These are phyloP conservation scores for Oeneis ivallda DNA, from an alignment of 2,888 invertebrate genomes.

Conservation along the genomic window DNA sequence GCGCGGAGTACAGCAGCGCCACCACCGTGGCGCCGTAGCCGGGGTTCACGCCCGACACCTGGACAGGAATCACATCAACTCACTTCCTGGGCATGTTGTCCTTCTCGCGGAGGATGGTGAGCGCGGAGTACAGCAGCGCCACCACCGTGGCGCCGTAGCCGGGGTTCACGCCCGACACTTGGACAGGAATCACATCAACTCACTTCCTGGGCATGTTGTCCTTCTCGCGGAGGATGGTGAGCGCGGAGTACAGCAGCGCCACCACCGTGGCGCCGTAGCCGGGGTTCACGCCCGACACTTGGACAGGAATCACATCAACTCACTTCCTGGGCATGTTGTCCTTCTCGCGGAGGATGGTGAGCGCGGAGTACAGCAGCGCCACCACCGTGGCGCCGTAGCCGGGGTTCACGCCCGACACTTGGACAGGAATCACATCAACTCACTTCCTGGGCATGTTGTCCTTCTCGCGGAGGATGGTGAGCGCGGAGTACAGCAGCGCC, in stretches of 20 bases:
- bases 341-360: conserved; percentile 87
- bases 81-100: conserved; percentile 86
- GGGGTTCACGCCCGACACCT: conserved; percentile 85
- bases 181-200: conserved; percentile 10
- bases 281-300: conserved; percentile 85
- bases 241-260: conserved; percentile 86
- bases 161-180: conserved; percentile 85
- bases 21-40: conserved; percentile 93
- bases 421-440: conserved; percentile 10
- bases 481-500: conserved; percentile 86
- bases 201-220: conserved; percentile 86
- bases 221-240: conserved; percentile 87
- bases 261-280: conserved; percentile 93
- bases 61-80: conserved; percentile 10
- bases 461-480: conserved; percentile 87
- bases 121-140: conserved; percentile 86
- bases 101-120: conserved; percentile 87
- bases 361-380: conserved; percentile 86
- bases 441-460: conserved; percentile 86
- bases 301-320: conserved; percentile 10
- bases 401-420: conserved; percentile 85
- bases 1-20: conserved; percentile 86
- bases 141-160: conserved; percentile 93
- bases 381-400: conserved; percentile 93
- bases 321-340: conserved; percentile 86